These are phyloP conservation scores for Phymatocera aterrima DNA, from an alignment of 2,888 invertebrate genomes.

Conservation along the genomic window DNA sequence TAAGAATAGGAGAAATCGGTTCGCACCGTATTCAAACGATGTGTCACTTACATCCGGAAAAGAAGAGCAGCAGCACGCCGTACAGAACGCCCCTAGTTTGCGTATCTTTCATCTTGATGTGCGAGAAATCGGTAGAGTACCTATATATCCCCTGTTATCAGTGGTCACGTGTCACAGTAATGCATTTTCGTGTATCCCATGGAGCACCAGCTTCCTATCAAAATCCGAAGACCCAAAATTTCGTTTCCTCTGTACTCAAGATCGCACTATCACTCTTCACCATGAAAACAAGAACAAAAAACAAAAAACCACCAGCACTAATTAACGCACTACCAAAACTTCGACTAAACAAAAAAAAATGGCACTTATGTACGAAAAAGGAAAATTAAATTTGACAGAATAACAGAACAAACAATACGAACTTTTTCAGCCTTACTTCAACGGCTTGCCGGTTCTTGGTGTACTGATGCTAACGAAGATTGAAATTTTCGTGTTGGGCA, in stretches of 20 bases:
- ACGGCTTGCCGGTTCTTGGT: constrained; percentile 31
- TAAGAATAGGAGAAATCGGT: constrained; percentile 15
- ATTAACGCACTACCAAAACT: not conserved
- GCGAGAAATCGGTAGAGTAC: not conserved
- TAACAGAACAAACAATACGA: not conserved
- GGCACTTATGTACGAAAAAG: not conserved
- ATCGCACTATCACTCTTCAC: not conserved
- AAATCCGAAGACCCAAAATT: not conserved
- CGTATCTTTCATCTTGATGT: constrained; percentile 49
- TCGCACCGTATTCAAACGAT: constrained; percentile 9
- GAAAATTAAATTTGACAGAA: not conserved
- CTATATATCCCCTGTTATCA: not conserved
- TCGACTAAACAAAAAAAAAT: not conserved
- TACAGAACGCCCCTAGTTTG: constrained; percentile 58
- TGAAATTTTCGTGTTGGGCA: constrained; percentile 48
- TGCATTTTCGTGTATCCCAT: constrained; percentile 1
- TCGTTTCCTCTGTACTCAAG: not conserved
- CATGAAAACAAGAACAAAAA: not conserved
- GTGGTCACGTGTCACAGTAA: constrained; percentile 28
- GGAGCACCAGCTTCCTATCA: not conserved
- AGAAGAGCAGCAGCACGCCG: constrained; percentile 58
- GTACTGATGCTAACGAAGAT: constrained; percentile 30
- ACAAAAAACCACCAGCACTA: not conserved
- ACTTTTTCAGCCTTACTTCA: not conserved
- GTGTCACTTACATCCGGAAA: constrained; percentile 60